A percentile compares a stretch with the other conserved stretches of the same genome.
Evolutionary conservation across 2,113 vertebrate species (phyloP).

Genomic region (Sinocyclocheilus grahami): DNA sequence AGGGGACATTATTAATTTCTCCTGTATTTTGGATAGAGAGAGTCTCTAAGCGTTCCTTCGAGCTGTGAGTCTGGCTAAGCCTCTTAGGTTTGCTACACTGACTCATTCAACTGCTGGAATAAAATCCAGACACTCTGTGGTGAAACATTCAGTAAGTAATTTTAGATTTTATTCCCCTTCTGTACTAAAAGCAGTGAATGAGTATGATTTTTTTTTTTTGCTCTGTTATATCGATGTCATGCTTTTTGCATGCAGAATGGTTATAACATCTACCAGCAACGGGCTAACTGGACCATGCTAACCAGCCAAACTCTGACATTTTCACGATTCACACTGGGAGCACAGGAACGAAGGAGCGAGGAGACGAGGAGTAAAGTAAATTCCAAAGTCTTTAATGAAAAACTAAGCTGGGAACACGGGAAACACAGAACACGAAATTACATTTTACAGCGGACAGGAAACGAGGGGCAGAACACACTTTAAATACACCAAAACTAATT

Average conservation of each 20-base stretch:
- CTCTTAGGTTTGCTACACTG: slow-evolving; percentile 28
- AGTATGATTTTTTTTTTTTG: background rate
- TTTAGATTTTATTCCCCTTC: background rate
- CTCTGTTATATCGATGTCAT: background rate
- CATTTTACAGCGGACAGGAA: no score
- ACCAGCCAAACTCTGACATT: background rate
- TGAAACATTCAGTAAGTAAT: background rate
- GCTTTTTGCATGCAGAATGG: background rate
- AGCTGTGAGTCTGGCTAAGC: slow-evolving; percentile 12
- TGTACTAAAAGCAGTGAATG: background rate
- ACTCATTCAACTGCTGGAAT: background rate
- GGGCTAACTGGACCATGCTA: background rate
- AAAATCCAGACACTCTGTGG: background rate
- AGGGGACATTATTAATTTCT: slow-evolving; percentile 25
- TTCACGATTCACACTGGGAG: no score
- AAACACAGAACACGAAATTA: no score
- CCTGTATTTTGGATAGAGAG: background rate
- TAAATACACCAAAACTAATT: no score
- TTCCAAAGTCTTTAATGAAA: no score
- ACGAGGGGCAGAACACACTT: no score
- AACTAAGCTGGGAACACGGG: no score
- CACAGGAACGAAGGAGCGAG: no score
- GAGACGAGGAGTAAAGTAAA: no score
- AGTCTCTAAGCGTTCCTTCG: background rate
- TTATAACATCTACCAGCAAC: background rate